Percentiles rank a stretch among this genome's conserved stretches.
phyloP scores from a whole-genome alignment of 1,140 invertebrate species.

The Heliothis virescens region DNA sequence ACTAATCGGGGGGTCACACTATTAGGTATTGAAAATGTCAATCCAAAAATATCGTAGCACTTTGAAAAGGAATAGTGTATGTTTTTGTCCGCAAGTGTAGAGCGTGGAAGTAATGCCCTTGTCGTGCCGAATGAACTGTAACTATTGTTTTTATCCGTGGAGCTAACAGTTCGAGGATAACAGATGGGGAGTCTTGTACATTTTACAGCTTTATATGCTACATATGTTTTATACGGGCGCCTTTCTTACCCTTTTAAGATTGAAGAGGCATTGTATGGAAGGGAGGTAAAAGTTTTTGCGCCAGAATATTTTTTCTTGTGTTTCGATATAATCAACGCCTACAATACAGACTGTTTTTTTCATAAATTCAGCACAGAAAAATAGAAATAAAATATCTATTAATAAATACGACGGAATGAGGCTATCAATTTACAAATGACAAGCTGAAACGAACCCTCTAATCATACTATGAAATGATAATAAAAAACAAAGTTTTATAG shows the following conservation, averaged over 20 bases:
- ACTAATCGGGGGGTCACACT: no score
- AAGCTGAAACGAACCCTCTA: slow-evolving; percentile 4
- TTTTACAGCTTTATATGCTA: slow-evolving; percentile 41
- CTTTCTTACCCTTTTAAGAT: slow-evolving; percentile 29
- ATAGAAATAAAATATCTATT: no score
- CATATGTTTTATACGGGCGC: slow-evolving; percentile 15
- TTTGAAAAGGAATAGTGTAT: slow-evolving; percentile 14
- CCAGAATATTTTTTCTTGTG: background rate
- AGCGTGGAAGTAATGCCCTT: slow-evolving; percentile 56
- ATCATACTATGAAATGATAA: slow-evolving; percentile 11
- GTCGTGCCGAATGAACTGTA: slow-evolving; percentile 63
- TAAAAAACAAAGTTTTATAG: slow-evolving; percentile 6
- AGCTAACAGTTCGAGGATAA: slow-evolving; percentile 42
- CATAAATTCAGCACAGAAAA: no score
- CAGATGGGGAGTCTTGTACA: slow-evolving; percentile 37
- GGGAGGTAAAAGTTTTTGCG: background rate
- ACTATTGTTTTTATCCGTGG: slow-evolving; percentile 57
- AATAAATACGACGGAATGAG: no score
- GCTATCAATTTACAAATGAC: background rate
- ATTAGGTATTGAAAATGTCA: background rate
- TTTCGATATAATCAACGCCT: background rate
- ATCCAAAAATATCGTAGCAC: slow-evolving; percentile 22
- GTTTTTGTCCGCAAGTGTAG: slow-evolving; percentile 48
- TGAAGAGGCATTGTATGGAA: slow-evolving; percentile 23
- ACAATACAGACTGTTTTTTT: background rate